Percentiles rank a stretch among this genome's conserved stretches.
These are phyloP conservation scores for Bacillus rossius DNA, from an alignment of 1,140 invertebrate genomes.

Conservation along the genomic window DNA sequence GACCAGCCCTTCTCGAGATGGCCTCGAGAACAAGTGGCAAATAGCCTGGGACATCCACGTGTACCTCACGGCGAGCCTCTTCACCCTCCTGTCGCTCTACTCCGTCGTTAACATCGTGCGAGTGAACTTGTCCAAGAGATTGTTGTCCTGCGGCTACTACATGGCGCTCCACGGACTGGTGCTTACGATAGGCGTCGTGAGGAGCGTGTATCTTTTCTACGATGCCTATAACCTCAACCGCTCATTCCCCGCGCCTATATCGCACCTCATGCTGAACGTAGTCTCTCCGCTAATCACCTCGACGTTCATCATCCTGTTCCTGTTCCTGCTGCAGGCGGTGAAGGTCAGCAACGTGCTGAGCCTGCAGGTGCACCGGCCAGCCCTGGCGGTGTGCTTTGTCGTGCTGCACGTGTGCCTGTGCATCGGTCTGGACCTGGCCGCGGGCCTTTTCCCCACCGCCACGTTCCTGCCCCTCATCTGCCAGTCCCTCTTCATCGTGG, in stretches of 20 bases:
- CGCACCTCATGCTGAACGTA: constrained; percentile 74
- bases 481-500: constrained; percentile 73
- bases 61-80: constrained; percentile 75
- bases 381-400: constrained; percentile 62
- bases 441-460: constrained; percentile 43
- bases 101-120: constrained; percentile 76
- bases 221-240: constrained; percentile 82
- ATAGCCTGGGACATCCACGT: constrained; percentile 87
- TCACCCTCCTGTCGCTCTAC: constrained; percentile 72
- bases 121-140: constrained; percentile 72
- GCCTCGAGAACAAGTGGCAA: constrained; percentile 48
- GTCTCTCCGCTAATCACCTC: constrained; percentile 79
- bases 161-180: constrained; percentile 74
- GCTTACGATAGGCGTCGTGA: constrained; percentile 68
- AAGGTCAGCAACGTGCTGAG: constrained; percentile 38
- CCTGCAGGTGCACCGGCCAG: constrained; percentile 47
- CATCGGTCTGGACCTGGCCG: constrained; percentile 70
- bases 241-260: constrained; percentile 69
- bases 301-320: constrained; percentile 76
- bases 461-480: constrained; percentile 67
- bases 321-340: constrained; percentile 72
- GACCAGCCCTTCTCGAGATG: not conserved
- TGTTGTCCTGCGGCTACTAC: constrained; percentile 77
- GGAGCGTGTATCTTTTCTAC: constrained; percentile 82
- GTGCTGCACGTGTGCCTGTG: constrained; percentile 71